Evolutionary conservation across 2,113 vertebrate genomes (phyloP), one percentile per base, ranked within the genome.

Genomic region (Xerus inauris): DNA sequence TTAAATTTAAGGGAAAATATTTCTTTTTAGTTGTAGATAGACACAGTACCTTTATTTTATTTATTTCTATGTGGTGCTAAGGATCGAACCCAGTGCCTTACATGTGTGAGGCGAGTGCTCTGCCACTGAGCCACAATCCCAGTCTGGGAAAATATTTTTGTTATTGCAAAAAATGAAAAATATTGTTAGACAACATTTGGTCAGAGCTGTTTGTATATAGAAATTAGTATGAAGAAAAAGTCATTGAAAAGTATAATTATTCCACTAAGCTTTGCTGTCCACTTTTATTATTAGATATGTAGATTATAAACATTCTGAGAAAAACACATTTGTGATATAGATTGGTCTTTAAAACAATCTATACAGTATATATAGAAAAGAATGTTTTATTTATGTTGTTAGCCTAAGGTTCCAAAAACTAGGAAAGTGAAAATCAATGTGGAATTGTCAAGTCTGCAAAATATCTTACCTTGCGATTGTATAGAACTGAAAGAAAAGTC

Each of bases 391-490:
- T n/a, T 83, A 82, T 91, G n/a, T 94, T 96, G 71, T 87, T 93
- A 94, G 42, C 75, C 86, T 90, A 81, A 49, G 67, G 51, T 87
- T 97, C 35, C 73, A 73, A 85, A 95, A 93, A 91, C 79, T 69
- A 80, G 28, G 8, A 94, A 95, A 97, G 47, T 92, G 22, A 82
- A 91, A 97, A 96, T 98, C 93, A 94, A 84, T 96, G 71, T 92
- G 22, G 14, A 84, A 81, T 95, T 97, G 42, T 95, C 45, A 89
- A 64, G 38, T 82, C 62, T 95, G 84, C n/a, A 96, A 90, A 97
- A 93, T 96, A 91, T 85, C 67, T 67, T 83, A 84, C 86, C 62
- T 96, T 77, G 42, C 76, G 62, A 98, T 96, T 94, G 2, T 13
- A 30, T 38, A 93, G 54, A 93, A 65, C 47, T 86, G 65, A 98